A percentile compares a stretch with the other conserved stretches of the same genome.
These are phyloP conservation scores for Wasmannia auropunctata DNA, from an alignment of 1,140 invertebrate genomes.

Conservation along the genomic window DNA sequence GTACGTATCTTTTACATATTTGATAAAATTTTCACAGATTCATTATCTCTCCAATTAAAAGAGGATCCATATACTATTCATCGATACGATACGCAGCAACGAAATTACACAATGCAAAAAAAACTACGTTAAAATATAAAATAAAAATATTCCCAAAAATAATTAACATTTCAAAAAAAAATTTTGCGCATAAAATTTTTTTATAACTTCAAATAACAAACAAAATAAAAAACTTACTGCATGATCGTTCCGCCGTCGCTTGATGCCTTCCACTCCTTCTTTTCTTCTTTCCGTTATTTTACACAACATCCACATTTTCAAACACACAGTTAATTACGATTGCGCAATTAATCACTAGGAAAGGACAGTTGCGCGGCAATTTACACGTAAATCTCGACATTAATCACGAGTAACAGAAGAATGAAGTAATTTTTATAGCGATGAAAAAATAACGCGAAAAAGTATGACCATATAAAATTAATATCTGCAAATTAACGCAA, in stretches of 20 bases:
- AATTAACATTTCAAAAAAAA: not conserved
- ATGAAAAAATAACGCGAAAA: not conserved
- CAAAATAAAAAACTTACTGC: not conserved
- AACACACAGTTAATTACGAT: constrained; percentile 5
- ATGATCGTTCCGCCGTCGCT: not conserved
- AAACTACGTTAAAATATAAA: not conserved
- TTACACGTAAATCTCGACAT: not conserved
- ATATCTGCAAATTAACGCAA: not conserved
- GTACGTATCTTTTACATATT: not conserved
- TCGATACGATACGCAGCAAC: not conserved
- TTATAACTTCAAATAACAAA: not conserved
- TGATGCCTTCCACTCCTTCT: not conserved
- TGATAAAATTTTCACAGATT: not conserved
- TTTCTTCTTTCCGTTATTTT: not conserved
- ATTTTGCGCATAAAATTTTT: not conserved
- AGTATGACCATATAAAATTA: not conserved
- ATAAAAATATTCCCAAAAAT: not conserved
- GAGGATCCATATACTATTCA: not conserved
- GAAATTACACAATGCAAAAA: not conserved
- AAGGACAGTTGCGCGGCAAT: not conserved
- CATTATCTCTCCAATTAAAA: not conserved
- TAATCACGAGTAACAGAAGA: not conserved
- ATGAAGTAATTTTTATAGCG: not conserved
- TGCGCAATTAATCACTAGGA: not conserved
- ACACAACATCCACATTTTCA: not conserved